Percentiles rank a stretch among this genome's conserved stretches.
phyloP scores from a whole-genome alignment of 2,797 vertebrate species.

The Sebastes taczanowskii region DNA sequence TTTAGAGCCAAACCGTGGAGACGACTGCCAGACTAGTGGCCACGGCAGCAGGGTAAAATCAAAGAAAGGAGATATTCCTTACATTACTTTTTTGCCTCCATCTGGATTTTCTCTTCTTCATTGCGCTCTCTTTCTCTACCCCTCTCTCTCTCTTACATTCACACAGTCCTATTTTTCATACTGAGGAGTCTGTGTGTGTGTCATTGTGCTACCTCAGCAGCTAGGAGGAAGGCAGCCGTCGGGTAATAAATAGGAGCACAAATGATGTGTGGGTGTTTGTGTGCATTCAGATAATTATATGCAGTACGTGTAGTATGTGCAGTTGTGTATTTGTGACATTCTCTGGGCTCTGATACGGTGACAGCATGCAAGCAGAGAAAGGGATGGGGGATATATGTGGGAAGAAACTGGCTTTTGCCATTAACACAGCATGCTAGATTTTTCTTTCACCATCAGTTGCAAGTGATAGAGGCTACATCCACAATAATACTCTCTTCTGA shows the following conservation, averaged over 20 bases:
- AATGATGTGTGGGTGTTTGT: constrained; percentile 33
- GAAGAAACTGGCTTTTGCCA: background rate
- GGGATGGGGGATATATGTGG: background rate
- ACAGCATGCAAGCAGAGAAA: background rate
- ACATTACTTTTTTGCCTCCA: background rate
- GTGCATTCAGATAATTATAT: constrained; percentile 1
- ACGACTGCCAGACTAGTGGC: constrained; percentile 9
- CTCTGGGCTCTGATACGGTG: background rate
- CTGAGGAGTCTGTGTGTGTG: constrained; percentile 7
- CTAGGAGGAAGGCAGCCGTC: constrained; percentile 24
- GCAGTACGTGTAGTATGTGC: background rate
- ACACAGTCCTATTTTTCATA: constrained; percentile 45
- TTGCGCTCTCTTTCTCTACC: background rate
- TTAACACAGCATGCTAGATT: background rate
- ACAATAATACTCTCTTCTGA: background rate
- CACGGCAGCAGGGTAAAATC: constrained; percentile 4
- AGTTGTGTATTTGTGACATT: constrained; percentile 29
- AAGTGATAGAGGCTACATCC: background rate
- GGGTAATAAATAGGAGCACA: constrained; percentile 44
- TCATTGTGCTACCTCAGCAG: constrained; percentile 59
- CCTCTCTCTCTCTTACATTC: background rate
- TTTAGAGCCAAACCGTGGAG: constrained; percentile 3
- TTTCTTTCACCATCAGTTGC: background rate
- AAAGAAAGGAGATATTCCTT: constrained; percentile 5
- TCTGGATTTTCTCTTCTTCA: constrained; percentile 29